Conservation (phyloP, 2,113 vertebrate species). For the Bostrychus sinensis region DNA sequence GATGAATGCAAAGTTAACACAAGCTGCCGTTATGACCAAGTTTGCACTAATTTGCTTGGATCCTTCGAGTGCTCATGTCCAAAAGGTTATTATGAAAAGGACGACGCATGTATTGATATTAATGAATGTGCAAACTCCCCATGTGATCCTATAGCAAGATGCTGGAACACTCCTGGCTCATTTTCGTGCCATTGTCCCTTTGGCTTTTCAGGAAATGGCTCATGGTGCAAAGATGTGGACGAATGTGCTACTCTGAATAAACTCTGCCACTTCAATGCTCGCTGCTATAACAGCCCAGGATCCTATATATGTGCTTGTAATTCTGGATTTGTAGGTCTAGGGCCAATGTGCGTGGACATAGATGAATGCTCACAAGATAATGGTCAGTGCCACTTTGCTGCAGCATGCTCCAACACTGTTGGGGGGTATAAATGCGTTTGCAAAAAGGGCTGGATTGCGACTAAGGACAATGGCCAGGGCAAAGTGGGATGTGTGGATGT, state of each 20-base stretch:
- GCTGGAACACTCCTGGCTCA: slow-evolving; percentile 78
- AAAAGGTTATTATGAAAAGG: slow-evolving; percentile 69
- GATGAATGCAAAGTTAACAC: slow-evolving; percentile 73
- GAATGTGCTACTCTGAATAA: slow-evolving; percentile 68
- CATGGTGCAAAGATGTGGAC: slow-evolving; percentile 78
- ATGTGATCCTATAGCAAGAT: slow-evolving; percentile 73
- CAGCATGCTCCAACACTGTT: slow-evolving; percentile 74
- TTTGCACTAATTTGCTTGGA: slow-evolving; percentile 78
- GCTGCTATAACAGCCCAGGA: slow-evolving; percentile 79
- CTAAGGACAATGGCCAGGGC: slow-evolving; percentile 55
- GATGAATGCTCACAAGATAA: slow-evolving; percentile 78
- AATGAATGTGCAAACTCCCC: slow-evolving; percentile 73
- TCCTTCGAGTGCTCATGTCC: slow-evolving; percentile 73
- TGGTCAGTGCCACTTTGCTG: slow-evolving; percentile 72
- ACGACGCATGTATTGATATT: slow-evolving; percentile 69
- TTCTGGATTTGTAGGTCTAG: slow-evolving; percentile 70
- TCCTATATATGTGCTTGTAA: slow-evolving; percentile 78
- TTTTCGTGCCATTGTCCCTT: slow-evolving; percentile 78
- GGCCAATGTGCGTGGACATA: slow-evolving; percentile 75
- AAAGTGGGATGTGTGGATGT: slow-evolving; percentile 71
- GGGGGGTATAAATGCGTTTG: slow-evolving; percentile 79
- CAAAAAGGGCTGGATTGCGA: slow-evolving; percentile 66
- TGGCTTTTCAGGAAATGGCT: slow-evolving; percentile 77
- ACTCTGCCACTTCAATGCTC: slow-evolving; percentile 72
- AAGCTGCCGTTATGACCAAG: slow-evolving; percentile 76